Evolutionary conservation across 2,797 vertebrate genomes (phyloP), one percentile per base, ranked within the genome.

Genomic region (Momotus momota): DNA sequence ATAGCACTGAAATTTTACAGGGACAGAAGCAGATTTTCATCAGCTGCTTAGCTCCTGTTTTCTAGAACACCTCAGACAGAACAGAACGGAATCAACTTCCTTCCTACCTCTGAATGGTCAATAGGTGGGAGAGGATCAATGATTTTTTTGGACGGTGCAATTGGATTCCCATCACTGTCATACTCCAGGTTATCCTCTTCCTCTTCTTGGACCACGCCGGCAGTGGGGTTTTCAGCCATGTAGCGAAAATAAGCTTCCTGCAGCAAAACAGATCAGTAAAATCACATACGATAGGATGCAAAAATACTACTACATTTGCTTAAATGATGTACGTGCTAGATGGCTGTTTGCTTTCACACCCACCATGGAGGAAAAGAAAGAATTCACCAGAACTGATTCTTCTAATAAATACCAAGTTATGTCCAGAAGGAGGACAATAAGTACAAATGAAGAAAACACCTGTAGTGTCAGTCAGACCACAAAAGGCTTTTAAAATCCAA

Each of bases 221-320:
- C 99, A 71, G 99, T 99, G 93, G 99, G 99, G 97, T 99, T 99
- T 98, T 99, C 99, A 66, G 99, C 99, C 99, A 99, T 99, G 98
- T 99, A 99, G 88, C 99, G 99, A 97, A 99, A 99, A 96, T 99
- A 99, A 75, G 99, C 99, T 98, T 99, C 99, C 99, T 99, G 98
- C 98, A 99, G 98, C 98, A 97, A 97, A 98, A 98, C 96, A 98
- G 62, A 98, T 25, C 87, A 90, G 80, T 89, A 96, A 79, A 96
- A 96, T 98, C 96, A 97, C 67, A 95, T 13, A 83, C 96, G 75
- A 38, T 3, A 92, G 74, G 26, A 73, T 1, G 29, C 73, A 91
- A 19, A 93, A 82, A 7, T 1, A 3, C 62, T 46, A 1, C 57
- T 66, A 29, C 6, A 15, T 4, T 54, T 93, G 40, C 33, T 81